These are phyloP conservation scores for Deroplatys truncata DNA, from an alignment of 2,888 invertebrate genomes.

Conservation along the genomic window DNA sequence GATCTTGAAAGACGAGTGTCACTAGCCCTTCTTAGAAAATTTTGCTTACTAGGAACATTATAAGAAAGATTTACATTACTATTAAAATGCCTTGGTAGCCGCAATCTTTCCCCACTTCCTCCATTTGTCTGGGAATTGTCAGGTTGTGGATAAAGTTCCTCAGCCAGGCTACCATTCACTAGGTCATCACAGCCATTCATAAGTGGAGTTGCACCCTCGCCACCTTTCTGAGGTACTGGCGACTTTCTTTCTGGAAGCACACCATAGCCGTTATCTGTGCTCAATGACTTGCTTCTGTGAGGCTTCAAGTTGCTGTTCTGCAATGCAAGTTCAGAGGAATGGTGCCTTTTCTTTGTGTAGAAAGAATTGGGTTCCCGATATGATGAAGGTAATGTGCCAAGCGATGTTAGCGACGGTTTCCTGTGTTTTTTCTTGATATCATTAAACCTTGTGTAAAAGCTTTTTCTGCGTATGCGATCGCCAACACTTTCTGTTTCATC, in stretches of 20 bases:
- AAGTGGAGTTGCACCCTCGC: not conserved
- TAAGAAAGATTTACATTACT: not conserved
- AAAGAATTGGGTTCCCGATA: not conserved
- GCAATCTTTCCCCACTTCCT: not conserved
- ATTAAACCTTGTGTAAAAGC: conserved; percentile 85
- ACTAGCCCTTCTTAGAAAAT: not conserved
- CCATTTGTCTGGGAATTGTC: not conserved
- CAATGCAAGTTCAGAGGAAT: not conserved
- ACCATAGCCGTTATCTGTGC: not conserved
- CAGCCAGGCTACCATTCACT: not conserved
- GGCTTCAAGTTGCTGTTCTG: not conserved
- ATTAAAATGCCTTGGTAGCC: conserved; percentile 4
- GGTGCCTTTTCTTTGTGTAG: not conserved
- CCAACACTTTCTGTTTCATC: conserved; percentile 63
- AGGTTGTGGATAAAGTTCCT: not conserved
- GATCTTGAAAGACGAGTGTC: not conserved
- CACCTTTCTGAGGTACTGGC: not conserved
- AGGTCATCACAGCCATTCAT: not conserved
- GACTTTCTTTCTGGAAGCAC: not conserved
- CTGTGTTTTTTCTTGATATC: conserved; percentile 61
- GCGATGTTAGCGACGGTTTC: conserved; percentile 12
- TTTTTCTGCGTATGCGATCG: conserved; percentile 82
- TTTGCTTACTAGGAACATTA: not conserved
- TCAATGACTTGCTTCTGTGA: not conserved
- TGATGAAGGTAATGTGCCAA: not conserved